Evolutionary conservation across 2,797 vertebrate species (phyloP).

Genomic region (Avahi laniger): DNA sequence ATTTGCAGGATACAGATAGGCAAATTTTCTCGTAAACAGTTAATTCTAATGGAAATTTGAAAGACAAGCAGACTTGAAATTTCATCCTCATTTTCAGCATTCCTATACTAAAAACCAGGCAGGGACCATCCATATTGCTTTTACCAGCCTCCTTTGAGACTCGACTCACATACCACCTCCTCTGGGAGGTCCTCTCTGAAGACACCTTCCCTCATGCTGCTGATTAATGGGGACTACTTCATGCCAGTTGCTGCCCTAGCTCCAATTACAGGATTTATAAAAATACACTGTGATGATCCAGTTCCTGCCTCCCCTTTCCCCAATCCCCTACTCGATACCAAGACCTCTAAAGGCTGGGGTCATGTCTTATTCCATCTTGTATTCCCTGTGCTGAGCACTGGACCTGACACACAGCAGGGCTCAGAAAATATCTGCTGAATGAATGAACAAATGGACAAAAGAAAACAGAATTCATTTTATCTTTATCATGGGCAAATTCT

Average conservation of each 20-base stretch:
- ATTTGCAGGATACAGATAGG: not conserved
- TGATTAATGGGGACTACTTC: not conserved
- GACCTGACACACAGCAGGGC: not conserved
- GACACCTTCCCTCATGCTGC: not conserved
- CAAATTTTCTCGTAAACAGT: not conserved
- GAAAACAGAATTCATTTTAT: not conserved
- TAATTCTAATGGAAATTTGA: not conserved
- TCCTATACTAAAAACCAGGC: not conserved
- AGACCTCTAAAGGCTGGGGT: not conserved
- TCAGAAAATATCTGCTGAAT: constrained; percentile 12
- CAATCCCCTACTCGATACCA: not conserved
- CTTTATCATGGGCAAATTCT: not conserved
- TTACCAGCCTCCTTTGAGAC: not conserved
- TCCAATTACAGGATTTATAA: not conserved
- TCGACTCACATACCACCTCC: not conserved
- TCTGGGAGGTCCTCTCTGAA: not conserved
- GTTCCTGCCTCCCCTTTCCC: not conserved
- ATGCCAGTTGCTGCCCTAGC: not conserved
- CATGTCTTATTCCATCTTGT: not conserved
- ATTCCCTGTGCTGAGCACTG: not conserved
- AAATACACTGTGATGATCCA: not conserved
- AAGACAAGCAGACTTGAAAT: not conserved
- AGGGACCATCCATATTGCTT: not conserved
- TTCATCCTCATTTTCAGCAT: not conserved
- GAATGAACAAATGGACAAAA: constrained; percentile 5